Base-by-base conservation (phyloP, 2,888 invertebrate species). In the Vanessa cardui region DNA sequence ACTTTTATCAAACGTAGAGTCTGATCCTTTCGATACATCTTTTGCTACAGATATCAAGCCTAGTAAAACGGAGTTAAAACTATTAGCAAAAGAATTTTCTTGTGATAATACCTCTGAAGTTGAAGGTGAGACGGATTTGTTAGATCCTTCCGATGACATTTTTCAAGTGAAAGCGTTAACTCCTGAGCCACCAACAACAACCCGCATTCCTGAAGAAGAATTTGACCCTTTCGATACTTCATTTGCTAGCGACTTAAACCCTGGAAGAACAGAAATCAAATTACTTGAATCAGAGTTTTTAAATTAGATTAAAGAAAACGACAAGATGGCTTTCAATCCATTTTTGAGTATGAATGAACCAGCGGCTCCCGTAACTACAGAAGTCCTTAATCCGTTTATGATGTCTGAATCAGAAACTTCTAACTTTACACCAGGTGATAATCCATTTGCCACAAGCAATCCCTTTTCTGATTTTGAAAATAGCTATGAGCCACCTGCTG, bases 21-120 rank as follows among this genome's bases (percentile, higher is more conserved):
- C 89, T 9, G 97, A 97, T 90, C 98, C 98, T 0, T 98, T 98
- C 82, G 98, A 98, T 81, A 98, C 98, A 0, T 96, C 97, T 0
- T 96, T 96, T 77, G 97, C 97, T 0, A 93, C 92, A 67, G 95
- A 96, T 80, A 94, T 97, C 64, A 90, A 94, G 62, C 97, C 97
- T 0, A 96, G 97, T 5, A 96, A 95, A 85, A 95, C 96, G 1
- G 97, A 97, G 84, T 89, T 97, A 12, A 96, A 96, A 82, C 85
- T 97, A 49, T 81, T 97, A 21, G 96, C 97, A 75, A 96, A 94
- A 82, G 97, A 97, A 81, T 92, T 97, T 68, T 95, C 96, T 75
- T 93, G 95, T 68, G 89, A 93, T 62, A 89, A 89, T 21, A 73
- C 82, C 20, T 73, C 78, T 58, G 84, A 83, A 56, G 76, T 81